Evolutionary conservation across 2,888 invertebrate genomes (phyloP), one percentile per base, ranked within the genome.

Genomic region (Deilephila porcellus): DNA sequence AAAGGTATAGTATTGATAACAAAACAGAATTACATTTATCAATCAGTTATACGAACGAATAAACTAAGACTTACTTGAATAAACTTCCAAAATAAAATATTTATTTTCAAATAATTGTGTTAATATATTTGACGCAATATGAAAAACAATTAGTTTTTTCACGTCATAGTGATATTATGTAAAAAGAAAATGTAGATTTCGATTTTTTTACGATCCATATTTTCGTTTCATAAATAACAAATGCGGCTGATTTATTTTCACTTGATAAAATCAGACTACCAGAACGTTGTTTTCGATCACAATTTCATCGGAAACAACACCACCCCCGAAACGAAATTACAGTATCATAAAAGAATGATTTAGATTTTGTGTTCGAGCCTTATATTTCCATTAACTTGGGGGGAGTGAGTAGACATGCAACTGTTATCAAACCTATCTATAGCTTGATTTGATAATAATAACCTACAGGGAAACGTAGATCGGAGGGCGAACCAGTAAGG

Each of bases 361-460:
- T 91, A 89, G 88, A 85, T 86, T 87, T 86, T 88, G 85, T 83
- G 89, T 89, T 86, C 85, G 87, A 79, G 85, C 85, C 87, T 90
- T 90, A 91, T 91, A 92, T 91, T 91, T 90, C 91, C 90, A 92
- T 93, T 91, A 91, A 82, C 77, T 78, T 82, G 80, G 80, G 88
- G 90, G 89, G 88, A 84, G 83, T 79, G 85, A 82, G 85, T 85
- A 88, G 86, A 86, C 90, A 90, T 89, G 90, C 90, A 85, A 91
- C 85, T 82, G 86, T 88, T 93, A 92, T 93, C 92, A 86, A 90
- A 79, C 78, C 89, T 93, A 93, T 93, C 93, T 91, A 90, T 92
- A 91, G 85, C 88, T 88, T 94, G 93, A 94, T 94, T 94, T 92
- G 93, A 94, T 94, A 94, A 94, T 94, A 94, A 94, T 94, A 93